A percentile compares a stretch with the other conserved stretches of the same genome.
Evolutionary conservation across 2,888 invertebrate species (phyloP).

Genomic region (Cheilosia grossa): DNA sequence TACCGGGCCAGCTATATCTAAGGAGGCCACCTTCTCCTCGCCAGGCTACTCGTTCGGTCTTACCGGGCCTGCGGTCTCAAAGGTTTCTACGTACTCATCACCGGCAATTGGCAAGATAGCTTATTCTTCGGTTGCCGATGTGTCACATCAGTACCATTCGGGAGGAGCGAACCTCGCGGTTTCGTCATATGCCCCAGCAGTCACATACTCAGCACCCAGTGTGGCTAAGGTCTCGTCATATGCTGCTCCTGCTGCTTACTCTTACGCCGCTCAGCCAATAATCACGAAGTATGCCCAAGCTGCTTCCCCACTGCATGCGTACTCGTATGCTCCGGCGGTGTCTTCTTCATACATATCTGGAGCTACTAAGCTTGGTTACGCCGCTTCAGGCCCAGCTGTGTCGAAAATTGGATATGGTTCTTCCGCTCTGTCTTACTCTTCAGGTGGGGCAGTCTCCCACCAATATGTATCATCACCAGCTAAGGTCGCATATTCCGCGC

Average conservation of each 20-base stretch:
- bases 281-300: constrained; percentile 76
- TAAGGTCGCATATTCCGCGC: constrained; percentile 74
- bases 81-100: constrained; percentile 30
- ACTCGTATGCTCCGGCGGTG: constrained; percentile 71
- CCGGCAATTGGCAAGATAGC: constrained; percentile 35
- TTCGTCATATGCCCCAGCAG: constrained; percentile 74
- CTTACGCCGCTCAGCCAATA: constrained; percentile 75
- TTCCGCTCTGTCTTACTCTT: constrained; percentile 60
- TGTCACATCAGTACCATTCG: constrained; percentile 49
- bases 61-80: constrained; percentile 55
- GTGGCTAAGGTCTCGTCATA: constrained; percentile 77
- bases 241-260: constrained; percentile 75
- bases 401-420: constrained; percentile 76
- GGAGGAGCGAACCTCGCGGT: constrained; percentile 49
- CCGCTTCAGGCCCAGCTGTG: constrained; percentile 82
- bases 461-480: constrained; percentile 79
- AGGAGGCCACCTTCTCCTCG: constrained; percentile 77
- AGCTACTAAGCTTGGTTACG: constrained; percentile 71
- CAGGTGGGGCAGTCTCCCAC: constrained; percentile 81
- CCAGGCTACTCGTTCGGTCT: constrained; percentile 71
- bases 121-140: constrained; percentile 27
- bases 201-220: constrained; percentile 45
- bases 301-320: constrained; percentile 69
- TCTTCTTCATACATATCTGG: constrained; percentile 66
- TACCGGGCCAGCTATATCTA: constrained; percentile 67